Evolutionary conservation across 2,797 vertebrate genomes (phyloP), one percentile per base, ranked within the genome.

Genomic region (Myripristis murdjan): DNA sequence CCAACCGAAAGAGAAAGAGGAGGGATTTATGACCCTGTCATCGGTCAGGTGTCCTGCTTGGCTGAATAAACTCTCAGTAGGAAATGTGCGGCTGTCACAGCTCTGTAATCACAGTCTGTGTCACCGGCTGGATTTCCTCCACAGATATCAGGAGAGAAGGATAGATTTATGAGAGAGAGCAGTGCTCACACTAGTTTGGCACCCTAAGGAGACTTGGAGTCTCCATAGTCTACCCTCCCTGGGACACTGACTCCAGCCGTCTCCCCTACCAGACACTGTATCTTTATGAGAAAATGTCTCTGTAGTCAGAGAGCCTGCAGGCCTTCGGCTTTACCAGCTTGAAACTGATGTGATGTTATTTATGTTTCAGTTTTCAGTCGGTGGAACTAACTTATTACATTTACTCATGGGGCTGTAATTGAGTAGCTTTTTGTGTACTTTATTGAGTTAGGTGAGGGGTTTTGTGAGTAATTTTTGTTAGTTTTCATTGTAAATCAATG

Each of bases 1-100:
- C 28, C 28, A 61, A 7, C 54, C 9, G 15, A 54, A 35, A 47
- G 61, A 48, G 57, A 59, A 54, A 68, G 64, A 23, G 22, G 35
- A 48, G 33, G 39, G 56, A 66, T 59, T 70, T 58, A 79, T 58
- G 68, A 43, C 51, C 51, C 18, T 15, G 47, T 24, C 8, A 26
- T 41, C 23, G 31, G 43, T 43, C 18, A 2, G 65, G 16, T 28
- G 39, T 15, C 53, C 20, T 6, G 47, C 9, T 57, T 15, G 11
- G 35, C 6, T 68, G 58, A 23, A 49, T 6, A 28, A 35, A 5
- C 44, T 44, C 28, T 33, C 51, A 16, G 46, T 60, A 64, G 57
- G 55, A 28, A 24, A 67, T 24, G 4, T 15, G n/a, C 48, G 46
- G 18, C 12, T 39, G n/a, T 37, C 37, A 37, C n/a, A 15, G 24